Evolutionary conservation across 35 echinoderm and acorn worm species (phyloP).

Genomic region (Patiria miniata): DNA sequence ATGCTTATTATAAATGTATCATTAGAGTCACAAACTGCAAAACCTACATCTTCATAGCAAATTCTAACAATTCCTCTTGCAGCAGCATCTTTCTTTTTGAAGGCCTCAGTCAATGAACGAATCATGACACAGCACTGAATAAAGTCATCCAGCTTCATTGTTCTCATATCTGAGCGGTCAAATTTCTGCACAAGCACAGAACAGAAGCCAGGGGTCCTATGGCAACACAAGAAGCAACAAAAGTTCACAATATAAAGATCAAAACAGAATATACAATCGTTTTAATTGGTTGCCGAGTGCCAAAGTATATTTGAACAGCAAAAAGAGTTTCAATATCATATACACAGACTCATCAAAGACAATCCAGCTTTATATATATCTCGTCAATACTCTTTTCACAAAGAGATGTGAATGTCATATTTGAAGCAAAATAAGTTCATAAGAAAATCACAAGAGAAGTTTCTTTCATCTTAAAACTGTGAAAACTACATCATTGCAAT

Average conservation of each 20-base stretch:
- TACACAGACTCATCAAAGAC: too few species aligned
- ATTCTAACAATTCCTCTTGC: slow-evolving; percentile 73
- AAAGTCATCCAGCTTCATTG: slow-evolving; percentile 98
- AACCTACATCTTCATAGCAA: slow-evolving; percentile 89
- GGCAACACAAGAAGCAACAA: too few species aligned
- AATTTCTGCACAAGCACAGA: slow-evolving; percentile 77
- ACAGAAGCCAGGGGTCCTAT: slow-evolving; percentile 78
- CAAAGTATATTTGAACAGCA: too few species aligned
- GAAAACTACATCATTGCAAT: too few species aligned
- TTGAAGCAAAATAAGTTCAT: too few species aligned
- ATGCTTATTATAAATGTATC: not conserved
- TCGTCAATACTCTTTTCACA: too few species aligned
- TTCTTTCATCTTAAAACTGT: too few species aligned
- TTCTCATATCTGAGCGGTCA: slow-evolving; percentile 53
- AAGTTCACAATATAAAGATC: not conserved
- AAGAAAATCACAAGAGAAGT: too few species aligned
- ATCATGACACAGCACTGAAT: slow-evolving; percentile 98
- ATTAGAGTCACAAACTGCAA: not conserved
- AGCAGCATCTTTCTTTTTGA: slow-evolving; percentile 77
- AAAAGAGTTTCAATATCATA: too few species aligned
- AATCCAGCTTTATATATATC: too few species aligned
- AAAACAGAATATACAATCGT: not conserved
- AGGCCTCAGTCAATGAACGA: slow-evolving; percentile 80
- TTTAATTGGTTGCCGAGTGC: not conserved
- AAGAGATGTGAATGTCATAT: too few species aligned